A percentile compares a stretch with the other conserved stretches of the same genome.
These are phyloP conservation scores for Penaeus japonicus DNA, from an alignment of 1,140 invertebrate species.

Conservation along the genomic window DNA sequence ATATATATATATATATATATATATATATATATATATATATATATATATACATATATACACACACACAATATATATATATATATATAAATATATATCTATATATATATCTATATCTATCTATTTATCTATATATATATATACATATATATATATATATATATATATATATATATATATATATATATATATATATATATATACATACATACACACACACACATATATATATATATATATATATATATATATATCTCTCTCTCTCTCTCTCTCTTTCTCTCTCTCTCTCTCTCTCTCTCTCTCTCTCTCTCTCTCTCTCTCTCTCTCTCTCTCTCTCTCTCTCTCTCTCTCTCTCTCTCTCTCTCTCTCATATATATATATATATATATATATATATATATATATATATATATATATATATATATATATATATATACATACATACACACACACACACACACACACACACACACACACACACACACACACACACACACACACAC, in stretches of 20 bases:
- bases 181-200: background rate
- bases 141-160: constrained; percentile 2
- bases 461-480: background rate
- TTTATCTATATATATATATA: background rate
- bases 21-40: background rate
- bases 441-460: constrained; percentile 1
- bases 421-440: constrained; percentile 7
- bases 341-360: too few relatives aligned
- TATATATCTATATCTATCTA: background rate
- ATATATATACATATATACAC: background rate
- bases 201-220: background rate
- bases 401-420: constrained; percentile 8
- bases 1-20: constrained; percentile 8
- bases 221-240: constrained; percentile 13
- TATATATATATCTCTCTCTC: background rate
- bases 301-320: too few relatives aligned
- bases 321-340: too few relatives aligned
- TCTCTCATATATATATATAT: constrained; percentile 9
- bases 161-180: background rate
- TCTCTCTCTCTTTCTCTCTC: too few relatives aligned
- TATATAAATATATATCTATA: background rate
- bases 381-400: background rate
- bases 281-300: too few relatives aligned
- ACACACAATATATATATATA: background rate
- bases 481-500: background rate